Evolutionary conservation across 2,888 invertebrate species (phyloP), one percentile per base, ranked within the genome.

Genomic region (Tuberolachnus salignus): DNA sequence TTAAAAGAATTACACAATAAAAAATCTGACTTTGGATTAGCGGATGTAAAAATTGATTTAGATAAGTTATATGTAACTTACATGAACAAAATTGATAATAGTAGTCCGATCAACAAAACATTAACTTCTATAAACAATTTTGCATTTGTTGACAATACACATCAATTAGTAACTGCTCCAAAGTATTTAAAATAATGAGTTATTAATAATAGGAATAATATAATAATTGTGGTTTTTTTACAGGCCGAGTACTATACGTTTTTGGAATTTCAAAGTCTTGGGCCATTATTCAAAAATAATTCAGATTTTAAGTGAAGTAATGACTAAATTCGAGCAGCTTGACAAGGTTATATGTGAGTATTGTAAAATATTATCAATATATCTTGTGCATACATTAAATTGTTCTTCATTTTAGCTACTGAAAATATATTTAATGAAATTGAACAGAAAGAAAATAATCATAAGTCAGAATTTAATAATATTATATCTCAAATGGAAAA

Each of bases 11-110:
- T 78, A n/a, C 4, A 21, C 34, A 6, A 19, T n/a, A 49, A 51
- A 23, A 78, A 42, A 21, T 34, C 11, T 51, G 49, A 69, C 34
- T 78, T 78, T 59, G 69, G 59, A 46, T 59, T 69, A 34, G 6
- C 11, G 14, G 49, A 69, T 23, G 9, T 42, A n/a, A 49, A 49
- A 49, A 19, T 9, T 8, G 16, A 9, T 21, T 19, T 69, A 4
- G 21, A 69, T 2, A 51, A 51, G 16, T 42, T 59, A 51, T 19
- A 14, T 55, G 59, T 42, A 59, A 19, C 49, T n/a, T 78, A 49
- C 59, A 69, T 34, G 1, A 21, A 69, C 21, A 23, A 21, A 42
- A 59, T 49, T 6, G 6, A n/a, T 21, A 21, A 42, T 1, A 21
- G 11, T 13, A 9, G 44, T 26, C 13, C 8, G 13, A 42, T 69